A percentile compares a stretch with the other conserved stretches of the same genome.
Conservation (phyloP, 2,888 invertebrate genomes). For the Drosophila villosipedis region DNA sequence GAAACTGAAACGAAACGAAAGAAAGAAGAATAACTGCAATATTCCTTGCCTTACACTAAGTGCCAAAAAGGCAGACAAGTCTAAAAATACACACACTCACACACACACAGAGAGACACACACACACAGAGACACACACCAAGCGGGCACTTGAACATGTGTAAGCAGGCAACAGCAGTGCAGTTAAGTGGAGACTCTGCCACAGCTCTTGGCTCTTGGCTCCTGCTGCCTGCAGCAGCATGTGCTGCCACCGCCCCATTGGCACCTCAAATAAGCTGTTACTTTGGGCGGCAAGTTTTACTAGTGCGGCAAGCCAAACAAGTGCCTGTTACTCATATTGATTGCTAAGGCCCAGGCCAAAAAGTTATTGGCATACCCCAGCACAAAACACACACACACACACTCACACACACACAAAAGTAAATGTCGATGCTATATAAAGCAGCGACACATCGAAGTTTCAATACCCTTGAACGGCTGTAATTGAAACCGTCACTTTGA, state of each 20-base stretch:
- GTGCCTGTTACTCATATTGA: conserved; percentile 67
- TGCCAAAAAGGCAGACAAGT: conserved; percentile 71
- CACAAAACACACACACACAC: background rate
- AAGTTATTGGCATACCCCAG: conserved; percentile 39
- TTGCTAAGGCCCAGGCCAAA: conserved; percentile 54
- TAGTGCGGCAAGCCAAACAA: conserved; percentile 71
- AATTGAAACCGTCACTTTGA: background rate
- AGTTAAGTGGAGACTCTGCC: conserved; percentile 3
- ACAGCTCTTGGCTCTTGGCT: conserved; percentile 21
- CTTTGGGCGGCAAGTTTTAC: conserved; percentile 66
- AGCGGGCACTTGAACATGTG: conserved; percentile 57
- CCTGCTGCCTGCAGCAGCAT: conserved; percentile 12
- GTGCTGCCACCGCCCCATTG: background rate
- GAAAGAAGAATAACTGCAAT: conserved; percentile 68
- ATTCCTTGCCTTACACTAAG: conserved; percentile 57
- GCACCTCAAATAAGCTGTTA: conserved; percentile 60
- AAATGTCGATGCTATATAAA: background rate
- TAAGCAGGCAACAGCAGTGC: conserved; percentile 42
- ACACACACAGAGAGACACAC: no score
- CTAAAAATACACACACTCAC: conserved; percentile 62
- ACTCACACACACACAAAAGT: background rate
- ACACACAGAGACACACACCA: conserved; percentile 4
- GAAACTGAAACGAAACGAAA: conserved; percentile 22
- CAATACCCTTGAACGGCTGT: background rate
- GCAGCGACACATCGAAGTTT: conserved; percentile 4